Percentiles rank a stretch among this genome's conserved stretches.
phyloP scores from a whole-genome alignment of 1,140 invertebrate species.

The Brachionus calyciflorus region DNA sequence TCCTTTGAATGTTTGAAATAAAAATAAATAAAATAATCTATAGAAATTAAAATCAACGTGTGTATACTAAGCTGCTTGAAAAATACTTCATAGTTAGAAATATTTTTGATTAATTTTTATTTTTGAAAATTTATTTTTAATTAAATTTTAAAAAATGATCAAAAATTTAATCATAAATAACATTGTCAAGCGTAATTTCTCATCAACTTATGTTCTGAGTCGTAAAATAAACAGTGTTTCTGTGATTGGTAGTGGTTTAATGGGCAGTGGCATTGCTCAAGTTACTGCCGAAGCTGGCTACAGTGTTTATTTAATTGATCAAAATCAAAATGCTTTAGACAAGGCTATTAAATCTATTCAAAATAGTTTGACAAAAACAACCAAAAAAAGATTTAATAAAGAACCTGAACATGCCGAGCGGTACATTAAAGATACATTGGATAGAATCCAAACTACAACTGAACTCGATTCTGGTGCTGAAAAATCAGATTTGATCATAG shows the following conservation, averaged over 20 bases:
- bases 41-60: too few relatives aligned
- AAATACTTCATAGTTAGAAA: too few relatives aligned
- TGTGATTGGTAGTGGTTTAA: conserved; percentile 78
- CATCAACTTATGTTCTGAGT: neutral
- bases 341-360: conserved; percentile 70
- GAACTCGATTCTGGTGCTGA: conserved; percentile 66
- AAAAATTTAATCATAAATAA: conserved; percentile 20
- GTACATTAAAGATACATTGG: conserved; percentile 68
- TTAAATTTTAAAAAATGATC: conserved; percentile 14
- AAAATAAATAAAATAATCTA: too few relatives aligned
- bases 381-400: conserved; percentile 74
- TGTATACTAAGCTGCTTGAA: too few relatives aligned
- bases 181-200: neutral
- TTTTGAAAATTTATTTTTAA: too few relatives aligned
- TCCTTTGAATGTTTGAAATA: too few relatives aligned
- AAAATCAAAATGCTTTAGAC: conserved; percentile 68
- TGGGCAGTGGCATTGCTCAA: conserved; percentile 75
- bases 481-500: conserved; percentile 74
- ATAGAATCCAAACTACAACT: conserved; percentile 66
- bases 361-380: conserved; percentile 70
- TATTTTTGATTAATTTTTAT: too few relatives aligned
- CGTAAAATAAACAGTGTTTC: conserved; percentile 73
- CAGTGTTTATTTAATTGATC: conserved; percentile 73
- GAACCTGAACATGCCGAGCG: conserved; percentile 64
- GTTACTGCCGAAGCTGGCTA: conserved; percentile 75